phyloP scores from a whole-genome alignment of 2,113 vertebrate species.

The Larimichthys crocea region DNA sequence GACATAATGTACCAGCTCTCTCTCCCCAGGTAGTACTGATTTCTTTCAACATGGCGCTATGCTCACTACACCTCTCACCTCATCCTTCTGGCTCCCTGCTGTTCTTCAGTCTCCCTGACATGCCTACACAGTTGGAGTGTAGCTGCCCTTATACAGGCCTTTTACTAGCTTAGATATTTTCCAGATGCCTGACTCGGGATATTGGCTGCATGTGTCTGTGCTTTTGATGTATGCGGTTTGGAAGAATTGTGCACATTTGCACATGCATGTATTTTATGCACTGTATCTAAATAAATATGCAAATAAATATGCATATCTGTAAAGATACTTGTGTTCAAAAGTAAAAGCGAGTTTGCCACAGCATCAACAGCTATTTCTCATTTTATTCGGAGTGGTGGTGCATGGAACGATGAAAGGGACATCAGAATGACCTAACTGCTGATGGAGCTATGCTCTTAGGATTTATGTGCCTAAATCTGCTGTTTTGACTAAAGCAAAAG shows the following conservation, averaged over 20 bases:
- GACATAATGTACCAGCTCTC: slow-evolving; percentile 65
- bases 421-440: slow-evolving; percentile 50
- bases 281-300: slow-evolving; percentile 1
- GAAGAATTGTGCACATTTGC: slow-evolving; percentile 10
- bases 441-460: slow-evolving; percentile 42
- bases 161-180: slow-evolving; percentile 64
- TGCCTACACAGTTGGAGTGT: slow-evolving; percentile 68
- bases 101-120: slow-evolving; percentile 64
- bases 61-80: slow-evolving; percentile 67
- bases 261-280: background rate
- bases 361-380: slow-evolving; percentile 21
- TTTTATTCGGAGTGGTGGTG: slow-evolving; percentile 45
- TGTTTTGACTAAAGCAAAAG: slow-evolving; percentile 60
- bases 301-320: slow-evolving; percentile 21
- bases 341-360: slow-evolving; percentile 15
- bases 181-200: slow-evolving; percentile 73
- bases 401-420: slow-evolving; percentile 55
- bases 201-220: slow-evolving; percentile 37
- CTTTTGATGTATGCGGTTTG: slow-evolving; percentile 51
- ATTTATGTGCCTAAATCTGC: slow-evolving; percentile 61
- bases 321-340: background rate
- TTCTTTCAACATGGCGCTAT: slow-evolving; percentile 71
- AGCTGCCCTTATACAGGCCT: slow-evolving; percentile 55
- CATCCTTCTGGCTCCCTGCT: slow-evolving; percentile 71
- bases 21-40: slow-evolving; percentile 68